Conservation (phyloP, 2,888 invertebrate species). For the Ichneumon xanthorius region DNA sequence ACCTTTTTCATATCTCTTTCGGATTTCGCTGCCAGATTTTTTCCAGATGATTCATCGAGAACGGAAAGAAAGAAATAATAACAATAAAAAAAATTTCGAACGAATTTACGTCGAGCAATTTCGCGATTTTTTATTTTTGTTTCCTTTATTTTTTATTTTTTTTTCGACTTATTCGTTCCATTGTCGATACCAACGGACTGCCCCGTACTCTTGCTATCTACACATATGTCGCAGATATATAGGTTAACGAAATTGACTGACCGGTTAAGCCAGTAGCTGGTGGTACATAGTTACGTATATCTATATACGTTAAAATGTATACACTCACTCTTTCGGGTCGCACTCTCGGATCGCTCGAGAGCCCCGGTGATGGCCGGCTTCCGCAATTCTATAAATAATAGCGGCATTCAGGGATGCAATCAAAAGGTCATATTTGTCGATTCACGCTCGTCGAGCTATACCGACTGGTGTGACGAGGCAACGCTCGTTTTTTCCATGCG, state of each 20-base stretch:
- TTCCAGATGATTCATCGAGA: neutral
- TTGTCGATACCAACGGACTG: neutral
- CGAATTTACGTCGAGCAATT: slow-evolving; percentile 7
- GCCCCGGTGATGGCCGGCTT: slow-evolving; percentile 52
- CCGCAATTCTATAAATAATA: slow-evolving; percentile 63
- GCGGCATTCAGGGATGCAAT: slow-evolving; percentile 57
- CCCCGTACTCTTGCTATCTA: neutral
- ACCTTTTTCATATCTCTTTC: neutral
- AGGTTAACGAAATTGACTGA: slow-evolving; percentile 28
- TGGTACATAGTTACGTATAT: neutral
- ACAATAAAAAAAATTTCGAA: neutral
- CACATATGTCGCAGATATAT: slow-evolving; percentile 1
- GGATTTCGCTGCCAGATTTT: neutral
- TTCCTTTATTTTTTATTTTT: neutral
- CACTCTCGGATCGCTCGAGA: slow-evolving; percentile 18
- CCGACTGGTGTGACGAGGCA: slow-evolving; percentile 28
- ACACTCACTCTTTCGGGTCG: slow-evolving; percentile 8
- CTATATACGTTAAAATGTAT: neutral
- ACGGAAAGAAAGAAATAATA: neutral
- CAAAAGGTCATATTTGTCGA: slow-evolving; percentile 59
- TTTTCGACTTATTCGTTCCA: slow-evolving; percentile 1
- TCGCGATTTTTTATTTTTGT: neutral
- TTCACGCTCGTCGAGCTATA: slow-evolving; percentile 11
- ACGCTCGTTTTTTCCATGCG: slow-evolving; percentile 24
- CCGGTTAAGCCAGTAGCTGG: slow-evolving; percentile 18